Percentiles rank a stretch among this genome's conserved stretches.
These are phyloP conservation scores for Phragmatobia fuliginosa DNA, from an alignment of 2,888 invertebrate genomes.

Conservation along the genomic window DNA sequence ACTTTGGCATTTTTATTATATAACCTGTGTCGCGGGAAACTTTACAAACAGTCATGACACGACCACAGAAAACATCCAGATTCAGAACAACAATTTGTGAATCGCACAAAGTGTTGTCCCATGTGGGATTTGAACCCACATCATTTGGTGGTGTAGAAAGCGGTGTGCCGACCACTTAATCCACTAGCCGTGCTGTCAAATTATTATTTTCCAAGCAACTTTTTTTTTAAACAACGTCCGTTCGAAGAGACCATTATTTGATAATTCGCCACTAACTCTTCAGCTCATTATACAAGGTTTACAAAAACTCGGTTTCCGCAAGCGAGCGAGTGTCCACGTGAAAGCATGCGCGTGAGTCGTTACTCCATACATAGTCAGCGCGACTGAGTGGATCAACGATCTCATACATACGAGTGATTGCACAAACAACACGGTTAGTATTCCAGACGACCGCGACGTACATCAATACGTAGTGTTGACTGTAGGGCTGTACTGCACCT, in stretches of 20 bases:
- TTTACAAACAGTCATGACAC: no score
- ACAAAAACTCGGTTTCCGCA: slow-evolving; percentile 24
- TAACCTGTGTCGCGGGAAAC: no score
- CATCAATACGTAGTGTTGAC: slow-evolving; percentile 13
- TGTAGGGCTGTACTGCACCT: slow-evolving; percentile 6
- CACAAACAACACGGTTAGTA: slow-evolving; percentile 21
- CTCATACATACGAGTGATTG: slow-evolving; percentile 7
- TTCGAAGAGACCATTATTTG: not conserved
- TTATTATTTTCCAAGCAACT: not conserved
- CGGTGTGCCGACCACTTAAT: no score
- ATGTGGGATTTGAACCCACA: no score
- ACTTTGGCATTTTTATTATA: no score
- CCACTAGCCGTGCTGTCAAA: no score
- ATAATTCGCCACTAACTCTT: slow-evolving; percentile 6
- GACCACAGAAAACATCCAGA: no score
- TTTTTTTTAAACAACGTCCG: not conserved
- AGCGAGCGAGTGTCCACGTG: slow-evolving; percentile 16
- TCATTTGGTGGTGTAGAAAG: no score
- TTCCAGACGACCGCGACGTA: slow-evolving; percentile 19
- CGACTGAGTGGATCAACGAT: slow-evolving; percentile 12
- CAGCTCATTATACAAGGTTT: not conserved
- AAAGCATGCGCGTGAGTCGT: slow-evolving; percentile 19
- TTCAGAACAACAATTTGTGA: no score
- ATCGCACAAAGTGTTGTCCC: no score
- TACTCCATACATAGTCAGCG: slow-evolving; percentile 13